Percentiles rank a stretch among this genome's conserved stretches.
Conservation (phyloP, 2,113 vertebrate genomes). For the Colius striatus region DNA sequence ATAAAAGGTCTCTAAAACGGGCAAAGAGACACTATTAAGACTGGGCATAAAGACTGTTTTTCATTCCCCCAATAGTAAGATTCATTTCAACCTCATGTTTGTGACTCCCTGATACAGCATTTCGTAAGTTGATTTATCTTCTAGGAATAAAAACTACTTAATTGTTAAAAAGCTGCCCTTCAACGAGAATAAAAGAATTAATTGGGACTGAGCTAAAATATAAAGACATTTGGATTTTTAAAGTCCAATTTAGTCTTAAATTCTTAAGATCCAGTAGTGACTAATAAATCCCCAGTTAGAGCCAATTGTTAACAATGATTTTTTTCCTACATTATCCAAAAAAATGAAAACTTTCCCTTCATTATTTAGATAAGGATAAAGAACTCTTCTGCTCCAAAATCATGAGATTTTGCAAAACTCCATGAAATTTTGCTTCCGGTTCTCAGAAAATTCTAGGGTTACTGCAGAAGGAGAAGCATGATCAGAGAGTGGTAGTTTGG, state of each 20-base stretch:
- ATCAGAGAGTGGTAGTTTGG: not conserved
- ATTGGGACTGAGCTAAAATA: not conserved
- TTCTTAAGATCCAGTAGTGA: not conserved
- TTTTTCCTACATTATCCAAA: not conserved
- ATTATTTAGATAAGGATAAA: not conserved
- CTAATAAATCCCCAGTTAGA: not conserved
- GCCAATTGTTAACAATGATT: not conserved
- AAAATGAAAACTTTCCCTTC: not conserved
- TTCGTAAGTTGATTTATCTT: conserved; percentile 8
- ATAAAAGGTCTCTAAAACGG: not conserved
- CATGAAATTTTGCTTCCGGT: not conserved
- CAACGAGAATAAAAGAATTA: conserved; percentile 25
- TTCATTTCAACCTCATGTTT: not conserved
- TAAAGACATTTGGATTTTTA: not conserved
- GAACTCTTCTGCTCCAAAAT: not conserved
- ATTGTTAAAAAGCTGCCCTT: conserved; percentile 16
- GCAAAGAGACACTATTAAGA: not conserved
- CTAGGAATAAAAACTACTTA: not conserved
- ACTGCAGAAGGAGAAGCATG: not conserved
- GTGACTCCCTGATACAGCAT: not conserved
- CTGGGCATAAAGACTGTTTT: not conserved
- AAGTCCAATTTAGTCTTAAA: not conserved
- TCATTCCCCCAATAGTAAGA: not conserved
- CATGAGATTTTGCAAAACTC: not conserved
- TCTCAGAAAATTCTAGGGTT: not conserved